These are phyloP conservation scores for Chrysolina haemoptera DNA, from an alignment of 2,888 invertebrate genomes.

Conservation along the genomic window DNA sequence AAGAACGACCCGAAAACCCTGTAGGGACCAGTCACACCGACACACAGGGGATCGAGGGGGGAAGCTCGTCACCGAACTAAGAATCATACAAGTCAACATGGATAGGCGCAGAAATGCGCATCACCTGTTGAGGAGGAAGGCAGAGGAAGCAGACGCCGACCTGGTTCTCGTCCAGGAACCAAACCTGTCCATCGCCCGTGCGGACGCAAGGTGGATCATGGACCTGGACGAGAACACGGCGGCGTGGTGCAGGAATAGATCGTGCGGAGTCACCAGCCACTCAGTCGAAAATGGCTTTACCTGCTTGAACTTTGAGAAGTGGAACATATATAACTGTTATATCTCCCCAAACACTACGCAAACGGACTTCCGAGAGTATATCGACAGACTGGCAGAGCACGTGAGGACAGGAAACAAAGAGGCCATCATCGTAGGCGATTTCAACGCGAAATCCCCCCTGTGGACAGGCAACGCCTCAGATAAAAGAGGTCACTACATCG, in stretches of 20 bases:
- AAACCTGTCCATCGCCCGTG: too few species aligned
- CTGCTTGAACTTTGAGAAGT: background rate
- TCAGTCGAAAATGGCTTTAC: background rate
- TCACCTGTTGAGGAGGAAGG: conserved; percentile 22
- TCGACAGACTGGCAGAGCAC: background rate
- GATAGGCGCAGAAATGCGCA: conserved; percentile 24
- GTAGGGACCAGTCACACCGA: background rate
- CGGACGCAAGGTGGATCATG: conserved; percentile 5
- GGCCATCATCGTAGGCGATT: conserved; percentile 19
- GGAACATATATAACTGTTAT: background rate
- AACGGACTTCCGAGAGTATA: background rate
- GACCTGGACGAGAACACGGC: background rate
- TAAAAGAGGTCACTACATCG: conserved; percentile 17
- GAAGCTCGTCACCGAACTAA: too few species aligned
- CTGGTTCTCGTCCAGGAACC: too few species aligned
- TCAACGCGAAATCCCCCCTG: conserved; percentile 24
- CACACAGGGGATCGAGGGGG: too few species aligned
- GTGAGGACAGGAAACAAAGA: background rate
- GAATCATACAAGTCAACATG: background rate
- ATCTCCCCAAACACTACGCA: background rate
- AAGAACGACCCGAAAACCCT: background rate
- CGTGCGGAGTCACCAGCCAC: background rate
- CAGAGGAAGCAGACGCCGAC: background rate
- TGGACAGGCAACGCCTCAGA: conserved; percentile 14
- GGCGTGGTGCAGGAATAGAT: background rate